phyloP scores from a whole-genome alignment of 1,140 invertebrate genomes.

The Ctenoplectra terminalis region DNA sequence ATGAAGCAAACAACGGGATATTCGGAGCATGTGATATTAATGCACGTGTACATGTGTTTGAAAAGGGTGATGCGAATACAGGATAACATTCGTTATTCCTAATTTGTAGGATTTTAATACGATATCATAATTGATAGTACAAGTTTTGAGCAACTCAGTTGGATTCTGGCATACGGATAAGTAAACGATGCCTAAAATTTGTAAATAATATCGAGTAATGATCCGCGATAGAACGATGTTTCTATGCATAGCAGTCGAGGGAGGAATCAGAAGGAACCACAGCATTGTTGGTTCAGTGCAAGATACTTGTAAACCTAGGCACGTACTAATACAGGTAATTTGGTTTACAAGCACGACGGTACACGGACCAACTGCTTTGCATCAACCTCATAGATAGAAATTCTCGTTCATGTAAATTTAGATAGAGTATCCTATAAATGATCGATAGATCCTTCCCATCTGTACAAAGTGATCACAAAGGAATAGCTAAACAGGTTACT shows the following conservation, averaged over 20 bases:
- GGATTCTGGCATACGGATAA: no score
- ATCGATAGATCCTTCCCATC: neutral
- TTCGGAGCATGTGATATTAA: neutral
- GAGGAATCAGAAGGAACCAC: slow-evolving; percentile 70
- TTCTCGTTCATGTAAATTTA: neutral
- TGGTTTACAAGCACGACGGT: slow-evolving; percentile 60
- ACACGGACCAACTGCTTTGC: neutral
- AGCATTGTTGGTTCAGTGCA: slow-evolving; percentile 65
- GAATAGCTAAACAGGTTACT: no score
- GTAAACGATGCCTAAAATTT: no score
- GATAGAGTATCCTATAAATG: neutral
- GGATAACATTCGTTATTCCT: neutral
- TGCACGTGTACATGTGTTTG: neutral
- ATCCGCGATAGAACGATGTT: no score
- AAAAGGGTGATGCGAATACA: neutral
- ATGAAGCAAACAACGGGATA: neutral
- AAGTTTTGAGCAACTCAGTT: no score
- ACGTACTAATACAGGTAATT: slow-evolving; percentile 71
- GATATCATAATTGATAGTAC: no score
- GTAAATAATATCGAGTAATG: no score
- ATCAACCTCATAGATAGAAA: no score
- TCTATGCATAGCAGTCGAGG: no score
- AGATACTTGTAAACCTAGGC: no score
- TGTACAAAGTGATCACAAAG: neutral
- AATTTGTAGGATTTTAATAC: neutral